These are phyloP conservation scores for Tichodroma muraria DNA, from an alignment of 2,113 vertebrate species.

Conservation along the genomic window DNA sequence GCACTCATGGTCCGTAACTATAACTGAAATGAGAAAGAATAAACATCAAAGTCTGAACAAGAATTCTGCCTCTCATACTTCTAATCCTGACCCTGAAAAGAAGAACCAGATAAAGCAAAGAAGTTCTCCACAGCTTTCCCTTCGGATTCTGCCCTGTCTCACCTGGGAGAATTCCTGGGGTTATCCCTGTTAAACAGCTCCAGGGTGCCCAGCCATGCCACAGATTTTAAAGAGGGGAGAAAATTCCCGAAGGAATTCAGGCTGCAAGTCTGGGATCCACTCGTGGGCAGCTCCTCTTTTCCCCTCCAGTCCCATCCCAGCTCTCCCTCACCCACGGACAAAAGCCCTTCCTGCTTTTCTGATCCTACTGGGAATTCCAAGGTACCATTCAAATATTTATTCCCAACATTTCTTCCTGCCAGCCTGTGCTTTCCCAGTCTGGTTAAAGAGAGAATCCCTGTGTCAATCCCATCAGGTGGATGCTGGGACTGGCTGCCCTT, in stretches of 20 bases:
- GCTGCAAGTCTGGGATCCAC: neutral
- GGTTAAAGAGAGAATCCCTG: neutral
- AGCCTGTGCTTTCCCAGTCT: neutral
- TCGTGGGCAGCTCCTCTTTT: neutral
- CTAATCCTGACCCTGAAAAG: too few species aligned
- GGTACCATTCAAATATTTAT: neutral
- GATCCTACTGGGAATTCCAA: neutral
- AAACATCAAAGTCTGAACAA: too few species aligned
- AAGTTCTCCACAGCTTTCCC: too few species aligned
- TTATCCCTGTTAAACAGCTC: slow-evolving; percentile 47
- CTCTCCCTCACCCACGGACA: neutral
- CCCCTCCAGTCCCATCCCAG: neutral
- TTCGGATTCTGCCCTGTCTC: slow-evolving; percentile 7
- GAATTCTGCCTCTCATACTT: too few species aligned
- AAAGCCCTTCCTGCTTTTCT: neutral
- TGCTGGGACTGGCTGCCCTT: neutral
- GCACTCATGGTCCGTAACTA: too few species aligned
- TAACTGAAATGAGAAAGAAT: too few species aligned
- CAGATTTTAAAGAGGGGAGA: slow-evolving; percentile 2
- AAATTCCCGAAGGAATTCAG: slow-evolving; percentile 25
- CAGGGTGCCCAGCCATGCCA: slow-evolving; percentile 13
- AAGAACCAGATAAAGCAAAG: too few species aligned
- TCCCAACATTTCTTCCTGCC: neutral
- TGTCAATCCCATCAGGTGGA: neutral
- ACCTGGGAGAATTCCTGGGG: slow-evolving; percentile 19